Evolutionary conservation across 2,797 vertebrate genomes (phyloP).

Genomic region (Poeciliopsis presidionis): DNA sequence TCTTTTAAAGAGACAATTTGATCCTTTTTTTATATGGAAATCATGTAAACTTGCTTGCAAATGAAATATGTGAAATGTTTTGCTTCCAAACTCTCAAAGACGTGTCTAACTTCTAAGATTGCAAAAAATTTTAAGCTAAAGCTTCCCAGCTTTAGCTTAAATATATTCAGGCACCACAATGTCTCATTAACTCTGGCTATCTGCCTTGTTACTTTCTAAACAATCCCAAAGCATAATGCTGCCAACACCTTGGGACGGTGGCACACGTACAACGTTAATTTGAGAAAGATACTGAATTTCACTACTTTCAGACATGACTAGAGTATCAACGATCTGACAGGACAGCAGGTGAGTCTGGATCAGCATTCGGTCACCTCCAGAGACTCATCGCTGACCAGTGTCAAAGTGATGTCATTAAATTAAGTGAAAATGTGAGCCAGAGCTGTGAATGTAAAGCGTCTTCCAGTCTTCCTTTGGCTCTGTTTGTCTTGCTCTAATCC

Average conservation of each 20-base stretch:
- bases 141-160: slow-evolving; percentile 10
- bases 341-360: slow-evolving; percentile 3
- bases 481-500: slow-evolving; percentile 76
- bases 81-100: slow-evolving; percentile 20
- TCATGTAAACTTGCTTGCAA: background rate
- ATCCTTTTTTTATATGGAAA: background rate
- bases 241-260: background rate
- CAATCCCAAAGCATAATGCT: background rate
- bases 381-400: slow-evolving; percentile 26
- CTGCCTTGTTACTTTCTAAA: background rate
- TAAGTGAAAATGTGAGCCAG: slow-evolving; percentile 64
- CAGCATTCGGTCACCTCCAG: slow-evolving; percentile 18
- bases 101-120: slow-evolving; percentile 20
- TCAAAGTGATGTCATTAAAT: slow-evolving; percentile 53
- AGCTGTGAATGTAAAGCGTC: slow-evolving; percentile 51
- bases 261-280: background rate
- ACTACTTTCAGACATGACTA: slow-evolving; percentile 9
- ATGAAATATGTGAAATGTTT: slow-evolving; percentile 22
- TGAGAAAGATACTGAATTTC: background rate
- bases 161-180: slow-evolving; percentile 22
- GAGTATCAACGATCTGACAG: slow-evolving; percentile 3
- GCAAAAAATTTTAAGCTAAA: too few relatives aligned
- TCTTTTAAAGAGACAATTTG: background rate
- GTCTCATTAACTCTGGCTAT: background rate
- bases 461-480: slow-evolving; percentile 46